These are phyloP conservation scores for Siniperca chuatsi DNA, from an alignment of 2,113 vertebrate species.

Conservation along the genomic window DNA sequence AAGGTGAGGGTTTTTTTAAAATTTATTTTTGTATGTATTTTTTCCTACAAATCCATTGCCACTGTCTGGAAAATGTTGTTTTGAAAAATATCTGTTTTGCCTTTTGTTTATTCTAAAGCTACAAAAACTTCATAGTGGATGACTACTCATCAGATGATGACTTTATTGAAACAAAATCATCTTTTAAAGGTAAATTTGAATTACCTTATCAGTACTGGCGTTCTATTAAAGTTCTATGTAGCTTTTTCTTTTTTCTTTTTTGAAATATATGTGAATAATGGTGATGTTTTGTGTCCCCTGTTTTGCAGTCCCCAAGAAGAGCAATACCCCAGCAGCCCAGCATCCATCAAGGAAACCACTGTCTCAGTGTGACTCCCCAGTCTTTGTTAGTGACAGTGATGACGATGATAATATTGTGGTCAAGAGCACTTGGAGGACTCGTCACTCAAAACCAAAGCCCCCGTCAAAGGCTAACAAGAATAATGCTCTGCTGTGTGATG, in stretches of 20 bases:
- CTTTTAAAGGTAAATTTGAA: conserved; percentile 70
- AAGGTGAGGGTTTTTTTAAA: conserved; percentile 62
- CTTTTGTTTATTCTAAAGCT: conserved; percentile 52
- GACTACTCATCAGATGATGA: conserved; percentile 81
- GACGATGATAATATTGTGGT: conserved; percentile 82
- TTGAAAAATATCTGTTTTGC: neutral
- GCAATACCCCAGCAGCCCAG: conserved; percentile 48
- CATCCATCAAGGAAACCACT: conserved; percentile 56
- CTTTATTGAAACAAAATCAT: conserved; percentile 74
- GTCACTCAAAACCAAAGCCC: conserved; percentile 55
- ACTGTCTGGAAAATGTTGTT: neutral
- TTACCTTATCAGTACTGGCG: neutral
- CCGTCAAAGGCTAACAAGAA: neutral
- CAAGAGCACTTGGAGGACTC: conserved; percentile 82
- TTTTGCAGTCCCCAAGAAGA: conserved; percentile 65
- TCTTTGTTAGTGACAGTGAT: conserved; percentile 84
- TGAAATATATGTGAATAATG: neutral
- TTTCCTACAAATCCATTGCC: neutral
- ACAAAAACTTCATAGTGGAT: conserved; percentile 82
- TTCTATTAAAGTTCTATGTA: neutral
- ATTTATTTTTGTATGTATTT: neutral
- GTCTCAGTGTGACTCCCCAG: conserved; percentile 70
- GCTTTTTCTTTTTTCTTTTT: too few species aligned
- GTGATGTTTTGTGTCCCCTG: neutral
- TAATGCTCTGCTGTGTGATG: neutral